A percentile compares a stretch with the other conserved stretches of the same genome.
Evolutionary conservation across 2,888 invertebrate genomes (phyloP).

Genomic region (Pristionchus maxplancki): DNA sequence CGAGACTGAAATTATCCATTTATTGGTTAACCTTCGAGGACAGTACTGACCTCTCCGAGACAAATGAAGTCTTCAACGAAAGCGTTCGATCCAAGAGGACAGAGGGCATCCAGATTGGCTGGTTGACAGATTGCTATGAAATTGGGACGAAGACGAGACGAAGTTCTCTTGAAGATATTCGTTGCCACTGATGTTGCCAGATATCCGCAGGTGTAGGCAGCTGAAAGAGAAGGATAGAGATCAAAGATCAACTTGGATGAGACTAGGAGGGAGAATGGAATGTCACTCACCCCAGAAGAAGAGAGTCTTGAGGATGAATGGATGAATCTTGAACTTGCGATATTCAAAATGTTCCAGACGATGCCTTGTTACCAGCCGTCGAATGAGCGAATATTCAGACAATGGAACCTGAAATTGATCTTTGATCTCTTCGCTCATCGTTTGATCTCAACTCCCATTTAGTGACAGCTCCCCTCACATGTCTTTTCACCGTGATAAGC

Average conservation of each 20-base stretch:
- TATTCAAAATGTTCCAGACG: constrained; percentile 32
- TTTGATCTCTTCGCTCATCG: not conserved
- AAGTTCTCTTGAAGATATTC: constrained; percentile 67
- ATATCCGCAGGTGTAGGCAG: constrained; percentile 58
- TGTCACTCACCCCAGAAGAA: constrained; percentile 57
- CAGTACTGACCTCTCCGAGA: constrained; percentile 54
- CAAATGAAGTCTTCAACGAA: constrained; percentile 66
- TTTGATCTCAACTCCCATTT: not conserved
- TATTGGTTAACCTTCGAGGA: constrained; percentile 44
- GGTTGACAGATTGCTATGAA: constrained; percentile 71
- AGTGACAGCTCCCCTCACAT: constrained; percentile 30
- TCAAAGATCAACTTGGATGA: constrained; percentile 10
- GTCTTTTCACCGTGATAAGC: constrained; percentile 1
- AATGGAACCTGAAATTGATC: constrained; percentile 48
- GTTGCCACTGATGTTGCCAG: constrained; percentile 61
- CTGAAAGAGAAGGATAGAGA: constrained; percentile 54
- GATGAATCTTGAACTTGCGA: constrained; percentile 57
- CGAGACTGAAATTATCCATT: constrained; percentile 50
- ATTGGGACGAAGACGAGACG: constrained; percentile 68
- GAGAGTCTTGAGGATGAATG: constrained; percentile 58
- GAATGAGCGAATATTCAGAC: constrained; percentile 45
- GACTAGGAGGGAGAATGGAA: not conserved
- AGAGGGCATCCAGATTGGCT: constrained; percentile 62
- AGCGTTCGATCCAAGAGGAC: constrained; percentile 61
- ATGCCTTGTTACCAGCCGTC: not conserved